Base-by-base conservation (phyloP, 2,888 invertebrate species). In the Nomada fucata region DNA sequence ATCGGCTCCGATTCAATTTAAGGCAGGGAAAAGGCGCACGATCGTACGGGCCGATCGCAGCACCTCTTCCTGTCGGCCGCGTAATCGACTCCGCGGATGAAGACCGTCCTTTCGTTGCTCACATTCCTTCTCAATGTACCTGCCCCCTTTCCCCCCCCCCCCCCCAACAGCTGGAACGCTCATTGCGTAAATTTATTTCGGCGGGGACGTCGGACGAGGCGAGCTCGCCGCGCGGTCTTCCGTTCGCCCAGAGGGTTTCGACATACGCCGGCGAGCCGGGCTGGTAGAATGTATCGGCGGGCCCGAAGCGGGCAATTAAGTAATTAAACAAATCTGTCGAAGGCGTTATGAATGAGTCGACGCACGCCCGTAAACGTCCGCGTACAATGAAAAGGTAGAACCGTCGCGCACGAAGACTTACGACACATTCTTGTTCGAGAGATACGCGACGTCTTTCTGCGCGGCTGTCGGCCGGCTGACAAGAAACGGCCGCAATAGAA, bases 221-320 rank as follows among this genome's bases (percentile, higher is more conserved):
- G 79, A 44, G 70, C 82, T 15, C 3, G 18, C 71, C 71, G 76
- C 86, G 86, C 83, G 63, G 71, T 83, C 67, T 78, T 64, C 85
- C 75, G 71, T 67, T 74, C 84, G 79, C 89, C 89, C 86, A 81
- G 70, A 86, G 90, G 88, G 80, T 78, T 77, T 83, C 86, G 86
- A 89, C 88, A 89, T 88, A 84, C 85, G 90, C 85, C 76, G 82
- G 79, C 78, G 44, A 53, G 85, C 68, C 70, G 82, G 82, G 65
- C 80, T 69, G 86, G 47, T 74, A 82, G 76, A 79, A 78, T 80
- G 76, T 77, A 82, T 86, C 87, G 85, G 52, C 65, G 61, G 82
- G 89, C 88, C 88, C 72, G 77, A 79, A 90, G 89, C 79, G 77
- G 94, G 94, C 94, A 95, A 95, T 95, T 94, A 93, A 94, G 94